Evolutionary conservation across 2,888 invertebrate species (phyloP).

Genomic region (Melangyna quadrimaculata): DNA sequence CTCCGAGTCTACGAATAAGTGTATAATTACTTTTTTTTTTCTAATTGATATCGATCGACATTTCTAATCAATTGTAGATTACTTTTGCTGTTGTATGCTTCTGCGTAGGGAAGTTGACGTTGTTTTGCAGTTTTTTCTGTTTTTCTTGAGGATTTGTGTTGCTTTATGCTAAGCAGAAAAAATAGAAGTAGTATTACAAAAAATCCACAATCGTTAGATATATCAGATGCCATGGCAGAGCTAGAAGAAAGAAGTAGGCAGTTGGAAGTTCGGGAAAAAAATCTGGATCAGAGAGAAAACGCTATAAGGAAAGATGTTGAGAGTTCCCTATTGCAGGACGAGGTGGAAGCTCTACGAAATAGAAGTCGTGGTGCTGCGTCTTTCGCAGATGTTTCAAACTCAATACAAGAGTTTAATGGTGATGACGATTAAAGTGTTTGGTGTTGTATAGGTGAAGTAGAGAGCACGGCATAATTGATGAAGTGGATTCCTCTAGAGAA

Average conservation of each 20-base stretch:
- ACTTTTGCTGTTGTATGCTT: too few relatives aligned
- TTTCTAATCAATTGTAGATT: too few relatives aligned
- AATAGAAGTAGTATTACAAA: not conserved
- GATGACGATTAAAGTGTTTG: too few relatives aligned
- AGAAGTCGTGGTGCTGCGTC: not conserved
- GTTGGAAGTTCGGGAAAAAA: not conserved
- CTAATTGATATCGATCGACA: too few relatives aligned
- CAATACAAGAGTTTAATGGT: too few relatives aligned
- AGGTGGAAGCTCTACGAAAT: not conserved
- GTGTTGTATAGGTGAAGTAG: not conserved
- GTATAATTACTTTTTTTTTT: too few relatives aligned
- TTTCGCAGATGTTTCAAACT: not conserved
- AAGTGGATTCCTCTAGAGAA: not conserved
- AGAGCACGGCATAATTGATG: not conserved
- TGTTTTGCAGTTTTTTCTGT: too few relatives aligned
- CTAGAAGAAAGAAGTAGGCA: not conserved
- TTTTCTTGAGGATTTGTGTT: too few relatives aligned
- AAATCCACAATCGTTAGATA: not conserved
- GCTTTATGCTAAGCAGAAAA: too few relatives aligned
- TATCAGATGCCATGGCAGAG: not conserved
- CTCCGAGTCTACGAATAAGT: too few relatives aligned
- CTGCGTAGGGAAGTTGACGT: too few relatives aligned
- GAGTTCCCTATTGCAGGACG: not conserved
- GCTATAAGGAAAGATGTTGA: not conserved
- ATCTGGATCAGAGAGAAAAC: not conserved